phyloP scores from a whole-genome alignment of 2,888 invertebrate genomes.

The Cyclophora albipunctata region DNA sequence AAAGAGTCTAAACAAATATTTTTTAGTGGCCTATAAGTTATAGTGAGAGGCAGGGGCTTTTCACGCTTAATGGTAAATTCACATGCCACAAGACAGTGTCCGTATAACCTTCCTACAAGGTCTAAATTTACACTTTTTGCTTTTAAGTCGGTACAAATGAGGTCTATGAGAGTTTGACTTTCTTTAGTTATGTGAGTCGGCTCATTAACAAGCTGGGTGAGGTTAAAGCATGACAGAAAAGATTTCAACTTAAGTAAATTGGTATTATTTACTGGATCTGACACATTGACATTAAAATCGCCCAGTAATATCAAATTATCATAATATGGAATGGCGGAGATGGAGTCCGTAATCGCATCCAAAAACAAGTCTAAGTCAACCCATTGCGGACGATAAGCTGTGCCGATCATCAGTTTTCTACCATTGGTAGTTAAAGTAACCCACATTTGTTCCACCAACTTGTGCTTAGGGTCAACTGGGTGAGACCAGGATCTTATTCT shows the following conservation, averaged over 20 bases:
- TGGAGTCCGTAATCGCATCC: slow-evolving; percentile 2
- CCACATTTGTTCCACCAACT: slow-evolving; percentile 10
- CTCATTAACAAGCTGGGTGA: not conserved
- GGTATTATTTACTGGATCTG: slow-evolving; percentile 1
- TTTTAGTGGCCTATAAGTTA: slow-evolving; percentile 1
- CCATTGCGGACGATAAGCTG: slow-evolving; percentile 11
- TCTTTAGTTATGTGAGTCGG: slow-evolving; percentile 3
- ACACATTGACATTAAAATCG: slow-evolving; percentile 10
- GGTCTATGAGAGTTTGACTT: slow-evolving; percentile 3
- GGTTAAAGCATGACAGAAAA: slow-evolving; percentile 1
- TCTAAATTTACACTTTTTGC: slow-evolving; percentile 1
- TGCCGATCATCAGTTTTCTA: slow-evolving; percentile 3
- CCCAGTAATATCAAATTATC: slow-evolving; percentile 9
- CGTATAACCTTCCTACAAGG: slow-evolving; percentile 1
- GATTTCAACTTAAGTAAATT: not conserved
- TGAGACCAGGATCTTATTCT: not conserved
- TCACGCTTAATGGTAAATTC: not conserved
- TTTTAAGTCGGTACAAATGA: slow-evolving; percentile 2
- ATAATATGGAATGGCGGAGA: slow-evolving; percentile 1
- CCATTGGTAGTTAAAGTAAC: not conserved
- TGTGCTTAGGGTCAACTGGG: slow-evolving; percentile 1
- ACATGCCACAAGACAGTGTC: slow-evolving; percentile 1
- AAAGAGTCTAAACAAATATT: not conserved
- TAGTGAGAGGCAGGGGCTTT: not conserved
- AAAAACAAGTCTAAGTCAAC: slow-evolving; percentile 3